Base-by-base conservation (phyloP, 1,140 invertebrate genomes). In the Bombus ignitus region DNA sequence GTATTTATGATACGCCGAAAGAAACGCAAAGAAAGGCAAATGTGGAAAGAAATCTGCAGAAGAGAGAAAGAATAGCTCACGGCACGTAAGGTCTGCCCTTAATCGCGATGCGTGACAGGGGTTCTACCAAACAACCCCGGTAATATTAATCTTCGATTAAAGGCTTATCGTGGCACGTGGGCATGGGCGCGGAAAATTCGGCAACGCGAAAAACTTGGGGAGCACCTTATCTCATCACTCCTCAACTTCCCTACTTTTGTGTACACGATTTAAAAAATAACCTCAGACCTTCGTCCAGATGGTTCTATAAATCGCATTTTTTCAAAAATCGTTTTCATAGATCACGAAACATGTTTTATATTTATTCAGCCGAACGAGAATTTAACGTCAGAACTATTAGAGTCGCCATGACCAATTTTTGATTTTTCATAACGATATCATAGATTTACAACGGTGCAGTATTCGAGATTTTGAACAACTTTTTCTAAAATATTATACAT, bases 61-160 rank as follows among this genome's bases (percentile, higher is more conserved):
- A 76, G 25, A 87, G 47, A 75, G 65, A 87, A 71, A 57, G 81
- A 85, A 47, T 76, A n/a, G 72, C 70, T n/a, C 44, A 35, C 77
- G 77, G 76, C 87, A 90, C 89, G 89, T 88, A 86, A 90, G 62
- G 71, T 82, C 88, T 62, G 70, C 71, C 86, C 86, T 89, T 92
- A 92, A 92, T 92, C 89, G 87, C 83, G 87, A 91, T 91, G 85
- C 86, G 89, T 92, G 86, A 91, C 88, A 87, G 87, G 53, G 91
- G 65, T 35, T 86, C 73, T 74, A 68, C 42, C 85, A 72, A 87
- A 86, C 83, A 88, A 85, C 81, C 88, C 86, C 44, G 81, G 77
- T 90, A 89, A 89, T 92, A 92, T 92, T 91, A 92, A 92, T 92
- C 91, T 92, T 92, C 92, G 92, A 92, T 92, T 92, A 92, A 91